Conservation (phyloP, 2,888 invertebrate genomes). For the Mesorhabditis spiculigera region DNA sequence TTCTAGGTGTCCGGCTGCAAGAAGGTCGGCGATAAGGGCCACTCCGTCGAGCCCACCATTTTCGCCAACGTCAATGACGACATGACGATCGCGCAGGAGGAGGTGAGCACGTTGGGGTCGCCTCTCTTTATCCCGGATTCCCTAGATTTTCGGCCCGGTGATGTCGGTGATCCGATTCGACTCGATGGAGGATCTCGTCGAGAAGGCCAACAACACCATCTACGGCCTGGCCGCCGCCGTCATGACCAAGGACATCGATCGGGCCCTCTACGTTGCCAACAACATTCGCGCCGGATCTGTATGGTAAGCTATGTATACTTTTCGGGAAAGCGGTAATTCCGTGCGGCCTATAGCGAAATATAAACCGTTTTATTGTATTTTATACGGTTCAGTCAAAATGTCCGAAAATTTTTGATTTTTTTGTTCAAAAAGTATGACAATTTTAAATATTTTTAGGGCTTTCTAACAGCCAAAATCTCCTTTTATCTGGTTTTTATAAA, state of each 20-base stretch:
- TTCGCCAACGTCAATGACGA: constrained; percentile 62
- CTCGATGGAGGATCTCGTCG: constrained; percentile 58
- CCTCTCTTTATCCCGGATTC: not conserved
- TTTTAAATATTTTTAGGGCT: not conserved
- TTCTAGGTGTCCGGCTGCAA: constrained; percentile 16
- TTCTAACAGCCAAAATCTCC: not conserved
- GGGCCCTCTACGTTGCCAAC: constrained; percentile 71
- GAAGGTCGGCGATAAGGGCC: constrained; percentile 53
- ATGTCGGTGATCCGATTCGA: constrained; percentile 63
- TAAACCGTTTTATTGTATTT: too few relatives aligned
- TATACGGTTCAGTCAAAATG: too few relatives aligned
- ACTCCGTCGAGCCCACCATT: constrained; percentile 63
- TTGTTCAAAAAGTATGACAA: too few relatives aligned
- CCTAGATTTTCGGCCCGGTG: constrained; percentile 65
- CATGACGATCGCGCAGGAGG: constrained; percentile 63
- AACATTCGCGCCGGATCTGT: constrained; percentile 77
- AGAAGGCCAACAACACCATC: constrained; percentile 75
- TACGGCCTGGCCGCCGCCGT: constrained; percentile 92
- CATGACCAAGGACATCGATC: constrained; percentile 85
- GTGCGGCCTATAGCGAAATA: too few relatives aligned
- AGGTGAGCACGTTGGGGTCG: constrained; percentile 52
- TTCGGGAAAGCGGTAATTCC: too few relatives aligned
- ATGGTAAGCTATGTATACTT: constrained; percentile 64
- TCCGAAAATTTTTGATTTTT: too few relatives aligned
- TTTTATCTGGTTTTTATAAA: not conserved